Evolutionary conservation across 2,888 invertebrate genomes (phyloP).

Genomic region (Lasius fuliginosus): DNA sequence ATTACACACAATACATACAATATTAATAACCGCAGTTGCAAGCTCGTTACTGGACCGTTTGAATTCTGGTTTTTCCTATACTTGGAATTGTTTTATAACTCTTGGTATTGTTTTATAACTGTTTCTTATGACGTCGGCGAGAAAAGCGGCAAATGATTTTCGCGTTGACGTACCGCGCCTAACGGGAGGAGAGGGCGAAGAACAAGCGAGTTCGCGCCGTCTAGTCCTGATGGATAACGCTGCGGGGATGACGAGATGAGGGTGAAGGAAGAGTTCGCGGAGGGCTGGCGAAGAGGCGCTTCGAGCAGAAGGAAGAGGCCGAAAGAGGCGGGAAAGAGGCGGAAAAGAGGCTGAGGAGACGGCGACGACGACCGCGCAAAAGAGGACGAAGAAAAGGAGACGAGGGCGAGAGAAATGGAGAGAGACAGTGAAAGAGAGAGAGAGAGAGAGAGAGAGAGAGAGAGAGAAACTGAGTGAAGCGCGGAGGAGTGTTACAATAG

Average conservation of each 20-base stretch:
- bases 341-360: conserved; percentile 31
- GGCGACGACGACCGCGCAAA: conserved; percentile 13
- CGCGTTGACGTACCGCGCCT: conserved; percentile 55
- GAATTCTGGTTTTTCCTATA: neutral
- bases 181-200: neutral
- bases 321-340: conserved; percentile 45
- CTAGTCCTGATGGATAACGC: conserved; percentile 63
- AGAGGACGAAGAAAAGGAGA: conserved; percentile 19
- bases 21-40: conserved; percentile 15
- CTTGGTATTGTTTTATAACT: neutral
- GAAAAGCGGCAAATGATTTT: conserved; percentile 66
- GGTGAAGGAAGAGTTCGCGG: conserved; percentile 60
- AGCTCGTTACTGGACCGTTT: neutral
- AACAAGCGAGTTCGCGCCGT: conserved; percentile 60
- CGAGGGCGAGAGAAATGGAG: conserved; percentile 31
- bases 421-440: neutral
- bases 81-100: neutral
- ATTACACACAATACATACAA: conserved; percentile 1
- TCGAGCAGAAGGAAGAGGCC: conserved; percentile 59
- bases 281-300: conserved; percentile 65
- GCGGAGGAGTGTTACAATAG: conserved; percentile 81
- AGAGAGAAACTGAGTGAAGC: conserved; percentile 51
- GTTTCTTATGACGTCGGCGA: neutral
- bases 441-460: conserved; percentile 41
- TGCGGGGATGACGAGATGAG: conserved; percentile 11